Base-by-base conservation (phyloP, 2,888 invertebrate genomes). In the Drosophila melanosoma region DNA sequence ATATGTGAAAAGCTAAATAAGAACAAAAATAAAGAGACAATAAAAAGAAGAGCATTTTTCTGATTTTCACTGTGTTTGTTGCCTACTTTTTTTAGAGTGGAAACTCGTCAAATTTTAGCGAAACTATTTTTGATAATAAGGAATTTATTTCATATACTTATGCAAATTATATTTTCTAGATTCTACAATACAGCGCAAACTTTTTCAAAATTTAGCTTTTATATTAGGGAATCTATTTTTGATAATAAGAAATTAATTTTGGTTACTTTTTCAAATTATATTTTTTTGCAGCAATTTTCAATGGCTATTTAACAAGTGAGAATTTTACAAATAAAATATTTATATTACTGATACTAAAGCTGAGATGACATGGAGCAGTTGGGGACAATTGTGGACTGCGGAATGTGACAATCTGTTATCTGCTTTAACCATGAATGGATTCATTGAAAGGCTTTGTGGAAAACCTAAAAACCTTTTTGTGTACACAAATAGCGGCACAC, bases 371-470 rank as follows among this genome's bases (percentile, higher is more conserved):
- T 23, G 48, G 48, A 40, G 29, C 48, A 42, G 56, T 53, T 65
- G 17, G 49, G 54, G 10, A 53, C 20, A 29, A 23, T 45, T 45
- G 23, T 57, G 62, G 52, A 53, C 49, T 53, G 60, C 40, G 77
- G 79, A 70, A 64, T 80, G 68, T 62, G 42, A 69, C 81, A 76
- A 74, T 84, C 78, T 84, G 82, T 88, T 87, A 87, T 87, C 87
- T 81, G 73, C 81, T 90, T 90, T 75, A 78, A 74, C 87, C 87
- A 87, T 90, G 89, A 90, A 82, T 87, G 87, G 84, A 69, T 86
- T 72, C 89, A 74, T 76, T 83, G 89, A 88, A 87, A 78, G 69
- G 83, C 69, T 79, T 77, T 87, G 85, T 63, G 67, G 70, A 81
- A 74, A 83, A 86, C 76, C 88, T 87, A 87, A 89, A 87, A 85